Evolutionary conservation across 2,888 invertebrate genomes (phyloP), one percentile per base, ranked within the genome.

Genomic region (Andricus curvator): DNA sequence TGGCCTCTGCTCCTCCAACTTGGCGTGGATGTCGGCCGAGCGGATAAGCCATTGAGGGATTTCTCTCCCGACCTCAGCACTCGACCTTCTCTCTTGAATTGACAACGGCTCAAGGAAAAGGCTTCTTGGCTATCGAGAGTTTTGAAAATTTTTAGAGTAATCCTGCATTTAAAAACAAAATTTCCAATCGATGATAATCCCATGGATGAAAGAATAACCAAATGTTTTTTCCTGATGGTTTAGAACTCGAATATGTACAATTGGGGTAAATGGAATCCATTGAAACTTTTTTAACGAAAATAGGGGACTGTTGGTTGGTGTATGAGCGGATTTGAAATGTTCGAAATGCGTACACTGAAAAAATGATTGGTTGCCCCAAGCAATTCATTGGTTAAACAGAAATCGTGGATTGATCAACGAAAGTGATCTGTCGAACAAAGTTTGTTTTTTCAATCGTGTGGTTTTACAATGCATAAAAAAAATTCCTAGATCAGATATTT

Each of bases 1-100:
- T 90, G 90, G 89, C 87, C 88, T 86, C 87, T 86, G 87, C 88
- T 86, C 86, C 88, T 85, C 86, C 88, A 85, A 87, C 87, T 88
- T 87, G 87, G 87, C 86, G 85, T 83, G 84, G 83, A 85, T 85
- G 84, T 86, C 87, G 86, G 84, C 84, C 86, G 84, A 86, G 84
- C 87, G 86, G 88, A 89, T 89, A 88, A 89, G 87, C 87, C 84
- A 88, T 87, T 86, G 74, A 74, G 74, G 74, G 74, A 74, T 74
- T 74, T 74, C 74, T 56, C 56, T 56, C 33, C 74, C 56, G 29
- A 74, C 56, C 74, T 33, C 74, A 51, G 56, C 74, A 56, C 56
- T 74, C 37, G 33, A 74, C 33, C 56, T 74, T 56, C 33, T 68
- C 25, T 70, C 29, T 74, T 29, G 15, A 15, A 64, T 29, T 64